Evolutionary conservation across 2,113 vertebrate genomes (phyloP), one percentile per base, ranked within the genome.

Genomic region (Ammospiza caudacuta): DNA sequence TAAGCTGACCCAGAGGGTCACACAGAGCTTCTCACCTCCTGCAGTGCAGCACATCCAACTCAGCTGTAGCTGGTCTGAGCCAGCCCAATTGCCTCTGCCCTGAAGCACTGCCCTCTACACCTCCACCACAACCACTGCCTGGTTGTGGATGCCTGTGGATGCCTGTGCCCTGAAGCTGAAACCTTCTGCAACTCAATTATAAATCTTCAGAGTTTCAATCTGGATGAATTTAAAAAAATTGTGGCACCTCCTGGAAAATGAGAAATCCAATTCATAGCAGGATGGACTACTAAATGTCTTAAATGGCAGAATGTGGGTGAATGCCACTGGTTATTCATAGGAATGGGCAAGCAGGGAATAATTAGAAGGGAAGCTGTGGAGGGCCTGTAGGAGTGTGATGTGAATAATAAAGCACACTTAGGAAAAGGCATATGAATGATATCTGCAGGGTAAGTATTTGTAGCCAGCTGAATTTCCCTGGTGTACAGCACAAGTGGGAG

Each of bases 401-500:
- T 84, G 93, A 94, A 93, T 95, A 93, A 95, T 95, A 95, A 92
- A 73, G 93, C 73, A 94, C 69, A 43, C 46, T 90, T 62, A 92
- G 68, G 61, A 87, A 94, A 94, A 94, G 43, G 80, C 77, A 54
- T 72, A 93, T 96, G 86, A 95, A 95, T 92, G 80, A 93, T 96
- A 96, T 90, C 95, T 97, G 92, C 94, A 90, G 92, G 86, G 68
- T 95, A 95, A 92, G 85, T 95, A 89, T 94, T 94, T 90, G 91
- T 89, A 94, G 90, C 83, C 96, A 96, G 83, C 73, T 82, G 92
- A 95, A 95, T 94, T 92, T 92, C 86, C 80, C 90, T 93, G 31
- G 77, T 76, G 80, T 93, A 94, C 54, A 87, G 47, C 72, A 88
- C 25, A 31, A 94, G 83, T 72, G 58, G 88, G 83, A 96, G 73